phyloP scores from a whole-genome alignment of 2,888 invertebrate genomes.

The Microctonus hyperodae region DNA sequence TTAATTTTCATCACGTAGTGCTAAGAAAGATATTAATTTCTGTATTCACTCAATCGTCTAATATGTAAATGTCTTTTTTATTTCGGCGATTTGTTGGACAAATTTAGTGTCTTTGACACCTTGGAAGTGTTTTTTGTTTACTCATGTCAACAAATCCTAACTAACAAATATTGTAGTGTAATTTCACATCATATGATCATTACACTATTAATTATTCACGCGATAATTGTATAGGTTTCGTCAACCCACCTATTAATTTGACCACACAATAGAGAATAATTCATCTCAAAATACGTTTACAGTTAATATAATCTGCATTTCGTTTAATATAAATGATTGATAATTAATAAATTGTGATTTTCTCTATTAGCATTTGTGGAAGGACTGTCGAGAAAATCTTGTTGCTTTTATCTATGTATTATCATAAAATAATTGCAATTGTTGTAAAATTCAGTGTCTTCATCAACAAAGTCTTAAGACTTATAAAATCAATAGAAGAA shows the following conservation, averaged over 20 bases:
- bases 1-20: no score
- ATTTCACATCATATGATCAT: constrained; percentile 23
- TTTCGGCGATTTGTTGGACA: constrained; percentile 61
- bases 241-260: neutral
- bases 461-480: neutral
- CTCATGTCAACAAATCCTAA: constrained; percentile 47
- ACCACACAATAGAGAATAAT: neutral
- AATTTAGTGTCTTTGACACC: constrained; percentile 59
- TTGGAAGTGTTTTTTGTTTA: constrained; percentile 56
- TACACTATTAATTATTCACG: neutral
- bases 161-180: constrained; percentile 50
- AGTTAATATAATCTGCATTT: neutral
- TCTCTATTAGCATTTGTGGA: constrained; percentile 13
- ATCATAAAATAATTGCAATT: no score
- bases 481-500: neutral
- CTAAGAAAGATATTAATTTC: no score
- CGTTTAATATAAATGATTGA: neutral
- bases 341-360: neutral
- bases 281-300: neutral
- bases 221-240: neutral
- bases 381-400: constrained; percentile 15
- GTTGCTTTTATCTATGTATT: neutral
- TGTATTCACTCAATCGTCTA: constrained; percentile 58
- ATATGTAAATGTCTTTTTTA: constrained; percentile 57
- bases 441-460: no score